Evolutionary conservation across 2,797 vertebrate genomes (phyloP), one percentile per base, ranked within the genome.

Genomic region (Okamejei kenojei): DNA sequence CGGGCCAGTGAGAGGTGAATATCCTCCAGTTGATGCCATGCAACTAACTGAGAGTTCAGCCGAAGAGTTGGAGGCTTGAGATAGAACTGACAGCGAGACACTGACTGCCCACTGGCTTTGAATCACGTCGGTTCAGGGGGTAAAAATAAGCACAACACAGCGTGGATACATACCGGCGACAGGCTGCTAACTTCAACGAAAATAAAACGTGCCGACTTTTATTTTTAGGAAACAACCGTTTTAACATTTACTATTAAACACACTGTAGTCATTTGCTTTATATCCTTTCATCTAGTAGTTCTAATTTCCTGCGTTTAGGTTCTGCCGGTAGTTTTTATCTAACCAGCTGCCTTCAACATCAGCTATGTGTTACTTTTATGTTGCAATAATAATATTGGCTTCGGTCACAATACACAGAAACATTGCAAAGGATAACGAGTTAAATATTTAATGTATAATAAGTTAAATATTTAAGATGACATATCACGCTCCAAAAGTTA

Each of bases 401-500:
- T 26, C 90, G 35, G 45, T 76, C 73, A 92, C 29, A 92, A 92
- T 92, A n/a, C 4, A 58, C 26, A 8, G 68, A 76, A 29, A 73
- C 38, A 13, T 54, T 74, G 84, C 7, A 35, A 88, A 88, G 45
- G 45, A 54, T 54, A 54, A 6, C 6, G 45, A 68, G 32, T 88
- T 68, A 35, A 88, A 88, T 65, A 63, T 29, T 65, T 88, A 63
- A 88, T 54, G 54, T 35, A 35, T 38, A 26, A 58, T 9, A 82
- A 65, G 17, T 88, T 88, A 88, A 88, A 88, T 65, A 63, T 29
- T 65, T 88, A 65, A 88, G 15, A 63, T 88, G 61, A 35, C 82
- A 81, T 11, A 21, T 17, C 6, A 19, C 21, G 5, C 84, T n/a
- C 32, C 54, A 82, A 54, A 82, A 61, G 19, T 68, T 21, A 68